Conservation (phyloP, 2,113 vertebrate species). For the Pholis gunnellus region DNA sequence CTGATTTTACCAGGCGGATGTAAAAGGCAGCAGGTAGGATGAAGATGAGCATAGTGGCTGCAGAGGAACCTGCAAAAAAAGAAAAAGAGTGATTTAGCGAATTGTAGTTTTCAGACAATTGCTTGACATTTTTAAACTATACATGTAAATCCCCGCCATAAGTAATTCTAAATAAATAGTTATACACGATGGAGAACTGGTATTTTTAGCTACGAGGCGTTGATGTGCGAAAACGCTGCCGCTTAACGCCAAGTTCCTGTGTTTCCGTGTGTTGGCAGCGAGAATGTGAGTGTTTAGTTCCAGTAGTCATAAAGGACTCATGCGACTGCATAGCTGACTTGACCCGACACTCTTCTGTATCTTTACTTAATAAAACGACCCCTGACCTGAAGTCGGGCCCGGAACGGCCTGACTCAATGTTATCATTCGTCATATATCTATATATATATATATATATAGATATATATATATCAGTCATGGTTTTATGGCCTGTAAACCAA, state of each 20-base stretch:
- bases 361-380: constrained; percentile 29
- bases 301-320: constrained; percentile 35
- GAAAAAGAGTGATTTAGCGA: not conserved
- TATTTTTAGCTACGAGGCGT: not conserved
- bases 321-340: constrained; percentile 43
- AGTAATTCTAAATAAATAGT: not conserved
- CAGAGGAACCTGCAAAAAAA: constrained; percentile 89
- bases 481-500: not conserved
- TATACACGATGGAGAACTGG: not conserved
- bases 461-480: not conserved
- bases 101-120: constrained; percentile 1
- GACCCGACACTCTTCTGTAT: constrained; percentile 4
- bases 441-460: not conserved
- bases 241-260: not conserved
- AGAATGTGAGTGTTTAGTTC: not conserved
- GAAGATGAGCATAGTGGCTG: constrained; percentile 97
- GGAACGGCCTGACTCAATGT: not conserved
- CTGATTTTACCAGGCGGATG: constrained; percentile 91
- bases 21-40: constrained; percentile 97
- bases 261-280: not conserved
- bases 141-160: not conserved
- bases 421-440: too few species aligned
- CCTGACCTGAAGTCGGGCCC: constrained; percentile 39
- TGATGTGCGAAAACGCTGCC: not conserved
- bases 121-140: not conserved